Evolutionary conservation across 1,140 invertebrate species (phyloP), one percentile per base, ranked within the genome.

Genomic region (Eurosta solidaginis): DNA sequence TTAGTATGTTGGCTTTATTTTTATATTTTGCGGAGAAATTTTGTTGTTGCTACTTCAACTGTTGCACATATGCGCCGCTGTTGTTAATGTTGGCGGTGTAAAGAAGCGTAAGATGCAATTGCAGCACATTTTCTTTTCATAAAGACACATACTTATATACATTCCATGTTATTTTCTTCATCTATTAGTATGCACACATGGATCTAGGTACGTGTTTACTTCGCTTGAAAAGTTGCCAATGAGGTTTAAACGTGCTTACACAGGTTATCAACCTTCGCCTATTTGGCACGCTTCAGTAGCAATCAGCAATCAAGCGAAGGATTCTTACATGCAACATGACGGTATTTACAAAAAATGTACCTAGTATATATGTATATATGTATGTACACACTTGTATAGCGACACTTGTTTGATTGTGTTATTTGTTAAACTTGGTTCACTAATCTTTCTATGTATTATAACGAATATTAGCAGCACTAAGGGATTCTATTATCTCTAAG

Each of bases 241-340:
- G 59, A 68, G 59, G 59, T 68, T 33, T 68, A 68, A 68, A 68
- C 59, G 59, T 68, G 59, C 59, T 68, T 36, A 40, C n/a, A n/a
- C 59, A 68, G 59, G 59, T 68, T 68, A 68, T 22, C 59, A 68
- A 68, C 59, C 59, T 68, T 68, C 59, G 59, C 59, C 59, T 68
- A 68, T 68, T 68, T 68, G 59, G 33, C 59, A 40, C 40, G 59
- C 59, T 33, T 68, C 59, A 68, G 59, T 20, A 29, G 33, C 59
- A 20, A 33, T 10, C 33, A 68, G 22, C 3, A 33, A 20, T n/a
- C 27, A 40, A 33, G 33, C n/a, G 27, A 40, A 68, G 33, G 59
- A 40, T 68, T 68, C 25, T 68, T 17, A 33, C 14, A 29, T 36
- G 29, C 9, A n/a, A 29, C 54, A 63, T 52, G 14, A 3, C 10